Conservation (phyloP, 2,113 vertebrate species). For the Maccullochella peelii region DNA sequence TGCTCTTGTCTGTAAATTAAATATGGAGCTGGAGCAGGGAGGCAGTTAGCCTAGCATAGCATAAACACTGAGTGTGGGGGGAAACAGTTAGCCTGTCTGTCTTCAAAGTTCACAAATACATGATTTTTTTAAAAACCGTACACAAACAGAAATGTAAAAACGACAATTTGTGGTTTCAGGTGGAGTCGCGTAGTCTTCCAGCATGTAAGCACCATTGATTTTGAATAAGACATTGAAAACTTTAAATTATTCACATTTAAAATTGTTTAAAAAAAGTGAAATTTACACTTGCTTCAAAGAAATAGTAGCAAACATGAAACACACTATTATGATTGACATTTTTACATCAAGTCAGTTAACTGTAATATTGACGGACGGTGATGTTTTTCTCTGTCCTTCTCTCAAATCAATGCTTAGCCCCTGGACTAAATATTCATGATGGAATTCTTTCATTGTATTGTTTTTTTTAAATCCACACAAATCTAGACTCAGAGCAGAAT, state of each 20-base stretch:
- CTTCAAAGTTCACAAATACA: too few relatives aligned
- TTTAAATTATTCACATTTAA: background rate
- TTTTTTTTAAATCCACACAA: background rate
- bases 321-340: background rate
- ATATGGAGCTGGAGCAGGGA: too few relatives aligned
- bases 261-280: too few relatives aligned
- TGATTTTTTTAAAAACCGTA: too few relatives aligned
- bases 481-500: background rate
- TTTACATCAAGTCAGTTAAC: background rate
- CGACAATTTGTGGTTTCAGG: too few relatives aligned
- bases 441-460: too few relatives aligned
- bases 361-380: background rate
- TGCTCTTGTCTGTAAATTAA: too few relatives aligned
- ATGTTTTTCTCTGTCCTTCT: background rate
- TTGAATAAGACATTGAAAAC: background rate
- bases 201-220: background rate
- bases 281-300: background rate
- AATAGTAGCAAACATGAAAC: background rate
- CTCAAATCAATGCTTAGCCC: conserved; percentile 5
- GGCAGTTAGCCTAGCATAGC: too few relatives aligned
- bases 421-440: background rate
- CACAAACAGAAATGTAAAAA: too few relatives aligned
- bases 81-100: too few relatives aligned
- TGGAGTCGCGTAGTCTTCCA: too few relatives aligned
- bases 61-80: too few relatives aligned